These are phyloP conservation scores for Cryptosula pallasiana DNA, from an alignment of 2,888 invertebrate species.

Conservation along the genomic window DNA sequence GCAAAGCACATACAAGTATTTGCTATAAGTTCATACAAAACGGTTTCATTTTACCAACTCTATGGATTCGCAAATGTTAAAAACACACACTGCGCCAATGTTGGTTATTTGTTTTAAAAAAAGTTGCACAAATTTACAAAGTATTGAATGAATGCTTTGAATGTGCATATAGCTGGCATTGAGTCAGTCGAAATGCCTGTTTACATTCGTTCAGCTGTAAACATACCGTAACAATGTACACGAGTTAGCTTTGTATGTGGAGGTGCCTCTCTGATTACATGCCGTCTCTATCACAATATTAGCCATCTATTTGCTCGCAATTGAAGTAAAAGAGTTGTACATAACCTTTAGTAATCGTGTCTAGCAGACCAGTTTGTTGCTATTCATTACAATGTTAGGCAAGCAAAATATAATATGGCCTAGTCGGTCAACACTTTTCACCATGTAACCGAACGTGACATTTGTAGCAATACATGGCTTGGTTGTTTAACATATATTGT, in stretches of 20 bases:
- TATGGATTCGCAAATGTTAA: slow-evolving; percentile 7
- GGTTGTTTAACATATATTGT: too few relatives aligned
- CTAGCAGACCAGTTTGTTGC: too few relatives aligned
- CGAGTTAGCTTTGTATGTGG: slow-evolving; percentile 10
- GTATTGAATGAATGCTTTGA: neutral
- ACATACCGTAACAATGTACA: slow-evolving; percentile 22
- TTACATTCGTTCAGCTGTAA: slow-evolving; percentile 15
- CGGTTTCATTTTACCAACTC: neutral
- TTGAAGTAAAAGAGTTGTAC: too few relatives aligned
- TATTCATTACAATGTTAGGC: too few relatives aligned
- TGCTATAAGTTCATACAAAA: slow-evolving; percentile 5
- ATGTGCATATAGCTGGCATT: neutral
- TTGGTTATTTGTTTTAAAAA: neutral
- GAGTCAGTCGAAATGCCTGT: neutral
- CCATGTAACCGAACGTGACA: too few relatives aligned
- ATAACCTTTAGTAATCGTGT: too few relatives aligned
- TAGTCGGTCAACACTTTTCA: too few relatives aligned
- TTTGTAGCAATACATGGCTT: too few relatives aligned
- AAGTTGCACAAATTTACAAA: slow-evolving; percentile 15
- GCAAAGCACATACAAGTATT: neutral
- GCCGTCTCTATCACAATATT: too few relatives aligned
- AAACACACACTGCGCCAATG: neutral
- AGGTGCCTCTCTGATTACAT: neutral
- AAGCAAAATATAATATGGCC: too few relatives aligned
- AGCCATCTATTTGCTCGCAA: too few relatives aligned